Percentiles rank a stretch among this genome's conserved stretches.
These are phyloP conservation scores for Picathartes gymnocephalus DNA, from an alignment of 2,113 vertebrate species.

Conservation along the genomic window DNA sequence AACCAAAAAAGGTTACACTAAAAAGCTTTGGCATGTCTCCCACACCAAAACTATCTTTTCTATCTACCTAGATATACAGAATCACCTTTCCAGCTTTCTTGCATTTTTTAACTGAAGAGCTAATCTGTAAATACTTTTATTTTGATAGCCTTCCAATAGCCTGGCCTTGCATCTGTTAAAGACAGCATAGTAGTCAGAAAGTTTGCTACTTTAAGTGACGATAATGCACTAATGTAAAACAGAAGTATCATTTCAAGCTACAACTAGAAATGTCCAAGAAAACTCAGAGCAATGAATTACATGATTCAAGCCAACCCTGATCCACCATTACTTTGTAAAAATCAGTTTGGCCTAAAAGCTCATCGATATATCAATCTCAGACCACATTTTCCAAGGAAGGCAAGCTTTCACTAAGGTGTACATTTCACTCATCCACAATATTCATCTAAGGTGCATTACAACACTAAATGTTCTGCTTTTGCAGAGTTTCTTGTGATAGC, in stretches of 20 bases:
- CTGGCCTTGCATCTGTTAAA: neutral
- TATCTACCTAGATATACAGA: neutral
- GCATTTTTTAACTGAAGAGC: neutral
- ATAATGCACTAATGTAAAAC: conserved; percentile 1
- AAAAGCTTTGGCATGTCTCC: neutral
- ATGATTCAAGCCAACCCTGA: neutral
- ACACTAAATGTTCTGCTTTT: neutral
- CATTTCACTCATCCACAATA: neutral
- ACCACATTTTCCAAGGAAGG: neutral
- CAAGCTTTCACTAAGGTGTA: neutral
- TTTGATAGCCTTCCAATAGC: neutral
- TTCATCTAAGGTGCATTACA: neutral
- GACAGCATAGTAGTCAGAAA: neutral
- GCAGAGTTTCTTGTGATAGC: neutral
- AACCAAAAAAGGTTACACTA: neutral
- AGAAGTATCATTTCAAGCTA: conserved; percentile 14
- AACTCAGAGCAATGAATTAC: neutral
- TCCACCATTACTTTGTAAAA: neutral
- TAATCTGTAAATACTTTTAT: neutral
- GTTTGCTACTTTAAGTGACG: conserved; percentile 1
- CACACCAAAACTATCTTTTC: neutral
- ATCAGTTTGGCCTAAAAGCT: neutral
- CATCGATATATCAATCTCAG: neutral
- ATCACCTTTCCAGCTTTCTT: neutral
- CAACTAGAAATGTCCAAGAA: neutral